Evolutionary conservation across 1,140 invertebrate genomes (phyloP).

Genomic region (Pogonognathellus flavescens): DNA sequence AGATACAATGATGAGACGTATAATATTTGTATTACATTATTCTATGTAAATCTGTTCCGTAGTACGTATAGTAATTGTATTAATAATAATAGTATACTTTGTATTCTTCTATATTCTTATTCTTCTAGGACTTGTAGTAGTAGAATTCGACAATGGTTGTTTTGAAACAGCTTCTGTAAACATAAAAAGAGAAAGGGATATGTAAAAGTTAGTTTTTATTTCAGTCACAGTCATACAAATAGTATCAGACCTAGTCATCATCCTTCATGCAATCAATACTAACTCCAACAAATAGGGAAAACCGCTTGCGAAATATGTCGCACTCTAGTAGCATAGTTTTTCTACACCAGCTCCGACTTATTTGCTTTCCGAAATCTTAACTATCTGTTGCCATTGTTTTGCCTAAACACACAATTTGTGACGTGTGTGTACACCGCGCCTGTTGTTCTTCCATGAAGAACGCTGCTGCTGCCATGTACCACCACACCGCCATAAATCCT

Average conservation of each 20-base stretch:
- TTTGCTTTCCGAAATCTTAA: neutral
- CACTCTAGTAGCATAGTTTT: neutral
- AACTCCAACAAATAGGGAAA: neutral
- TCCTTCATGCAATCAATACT: constrained; percentile 5
- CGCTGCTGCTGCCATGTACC: neutral
- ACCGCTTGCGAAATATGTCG: constrained; percentile 11
- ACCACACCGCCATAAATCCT: constrained; percentile 1
- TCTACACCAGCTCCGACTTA: neutral
- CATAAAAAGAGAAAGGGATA: constrained; percentile 41
- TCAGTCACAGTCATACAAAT: constrained; percentile 7
- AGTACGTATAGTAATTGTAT: neutral
- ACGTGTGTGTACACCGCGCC: neutral
- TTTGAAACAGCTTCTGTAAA: constrained; percentile 50
- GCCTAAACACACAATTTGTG: constrained; percentile 23
- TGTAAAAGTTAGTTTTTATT: neutral
- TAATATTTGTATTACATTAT: constrained; percentile 41
- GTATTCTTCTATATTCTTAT: constrained; percentile 39
- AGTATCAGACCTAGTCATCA: neutral
- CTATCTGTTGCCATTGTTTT: constrained; percentile 9
- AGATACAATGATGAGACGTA: constrained; percentile 43
- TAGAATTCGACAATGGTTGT: constrained; percentile 33
- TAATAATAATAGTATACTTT: constrained; percentile 52
- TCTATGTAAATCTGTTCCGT: constrained; percentile 28
- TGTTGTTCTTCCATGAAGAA: neutral
- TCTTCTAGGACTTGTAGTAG: constrained; percentile 27